A percentile compares a stretch with the other conserved stretches of the same genome.
Evolutionary conservation across 2,113 vertebrate genomes (phyloP).

Genomic region (Eublepharis macularius): DNA sequence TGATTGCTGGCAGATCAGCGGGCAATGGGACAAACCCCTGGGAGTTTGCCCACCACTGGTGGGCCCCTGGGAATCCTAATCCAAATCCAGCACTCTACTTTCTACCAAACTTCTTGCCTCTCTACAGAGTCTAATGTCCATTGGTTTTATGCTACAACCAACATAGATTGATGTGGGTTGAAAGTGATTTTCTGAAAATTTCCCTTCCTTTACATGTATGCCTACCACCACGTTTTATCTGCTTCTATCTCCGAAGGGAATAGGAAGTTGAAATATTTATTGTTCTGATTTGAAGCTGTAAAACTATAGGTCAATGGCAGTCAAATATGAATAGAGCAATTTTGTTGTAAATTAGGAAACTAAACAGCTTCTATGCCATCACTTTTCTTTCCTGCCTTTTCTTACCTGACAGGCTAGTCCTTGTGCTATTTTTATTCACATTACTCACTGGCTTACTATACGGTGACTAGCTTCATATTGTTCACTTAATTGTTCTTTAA

Average conservation of each 20-base stretch:
- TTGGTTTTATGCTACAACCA: background rate
- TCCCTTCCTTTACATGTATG: background rate
- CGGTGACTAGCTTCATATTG: background rate
- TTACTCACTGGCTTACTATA: background rate
- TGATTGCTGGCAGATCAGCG: no score
- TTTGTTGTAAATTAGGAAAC: background rate
- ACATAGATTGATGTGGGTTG: background rate
- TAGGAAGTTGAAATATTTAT: background rate
- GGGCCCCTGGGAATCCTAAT: no score
- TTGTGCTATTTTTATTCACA: background rate
- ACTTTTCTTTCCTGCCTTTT: background rate
- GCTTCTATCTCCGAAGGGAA: background rate
- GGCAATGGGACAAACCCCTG: no score
- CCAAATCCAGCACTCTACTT: no score
- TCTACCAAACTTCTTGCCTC: background rate
- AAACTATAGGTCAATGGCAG: slow-evolving; percentile 22
- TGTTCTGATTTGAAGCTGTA: slow-evolving; percentile 1
- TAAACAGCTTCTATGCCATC: background rate
- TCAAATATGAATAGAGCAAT: slow-evolving; percentile 2
- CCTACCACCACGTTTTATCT: background rate
- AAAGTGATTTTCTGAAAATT: background rate
- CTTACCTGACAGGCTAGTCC: background rate
- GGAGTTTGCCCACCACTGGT: no score
- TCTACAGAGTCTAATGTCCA: background rate
- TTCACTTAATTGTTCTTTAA: slow-evolving; percentile 10